Evolutionary conservation across 2,888 invertebrate genomes (phyloP).

Genomic region (Leucoptera coffeella): DNA sequence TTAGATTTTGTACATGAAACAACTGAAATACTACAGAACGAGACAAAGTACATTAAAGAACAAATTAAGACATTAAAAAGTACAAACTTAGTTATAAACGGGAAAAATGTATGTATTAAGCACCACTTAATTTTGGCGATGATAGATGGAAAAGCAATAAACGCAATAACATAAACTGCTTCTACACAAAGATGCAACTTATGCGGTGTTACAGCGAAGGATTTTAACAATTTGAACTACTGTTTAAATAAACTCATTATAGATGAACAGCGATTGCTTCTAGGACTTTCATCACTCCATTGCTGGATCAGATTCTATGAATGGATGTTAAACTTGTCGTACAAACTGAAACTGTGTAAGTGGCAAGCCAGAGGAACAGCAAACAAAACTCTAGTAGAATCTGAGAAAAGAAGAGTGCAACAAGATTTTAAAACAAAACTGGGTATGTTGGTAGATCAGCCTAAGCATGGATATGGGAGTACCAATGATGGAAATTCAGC

Average conservation of each 20-base stretch:
- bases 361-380: conserved; percentile 9
- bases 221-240: conserved; percentile 12
- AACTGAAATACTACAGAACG: too few species aligned
- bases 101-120: conserved; percentile 8
- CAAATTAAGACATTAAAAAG: too few species aligned
- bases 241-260: conserved; percentile 7
- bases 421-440: conserved; percentile 6
- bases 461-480: conserved; percentile 6
- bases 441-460: conserved; percentile 7
- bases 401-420: conserved; percentile 5
- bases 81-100: too few species aligned
- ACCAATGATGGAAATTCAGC: conserved; percentile 8
- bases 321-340: conserved; percentile 12
- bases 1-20: too few species aligned
- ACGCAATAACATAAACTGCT: conserved; percentile 12
- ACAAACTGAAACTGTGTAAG: conserved; percentile 13
- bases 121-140: conserved; percentile 10
- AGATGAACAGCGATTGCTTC: conserved; percentile 8
- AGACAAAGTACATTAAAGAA: too few species aligned
- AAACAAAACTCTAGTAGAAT: conserved; percentile 7
- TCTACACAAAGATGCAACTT: conserved; percentile 14
- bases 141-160: conserved; percentile 15
- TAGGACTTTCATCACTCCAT: conserved; percentile 12
- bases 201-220: conserved; percentile 12
- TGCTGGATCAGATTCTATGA: conserved; percentile 12